Evolutionary conservation across 2,113 vertebrate genomes (phyloP), one percentile per base, ranked within the genome.

Genomic region (Dromas ardeola): DNA sequence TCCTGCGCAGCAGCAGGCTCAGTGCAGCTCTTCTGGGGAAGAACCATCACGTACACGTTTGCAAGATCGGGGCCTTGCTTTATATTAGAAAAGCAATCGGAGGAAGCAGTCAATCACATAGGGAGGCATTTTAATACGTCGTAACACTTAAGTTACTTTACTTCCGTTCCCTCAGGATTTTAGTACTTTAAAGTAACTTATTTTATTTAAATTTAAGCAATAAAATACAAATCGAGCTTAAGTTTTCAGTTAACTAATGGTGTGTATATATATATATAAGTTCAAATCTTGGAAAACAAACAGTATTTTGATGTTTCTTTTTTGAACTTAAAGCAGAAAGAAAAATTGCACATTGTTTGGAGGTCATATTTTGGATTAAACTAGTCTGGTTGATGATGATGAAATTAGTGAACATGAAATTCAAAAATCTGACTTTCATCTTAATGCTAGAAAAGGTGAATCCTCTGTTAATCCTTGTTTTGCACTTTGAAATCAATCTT

Each of bases 171-270:
- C 96, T 98, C 94, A 97, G 98, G 97, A 98, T 97, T 97, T 97
- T 96, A 98, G 91, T 98, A 97, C 97, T 98, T 97, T 93, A 88
- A 97, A 98, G 94, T 76, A 98, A 98, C 97, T 97, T 97, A 97
- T 98, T 98, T 98, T 97, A 98, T 98, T 98, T 98, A 98, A 97
- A 98, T 98, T 98, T 97, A 98, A 98, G 98, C 98, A 98, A 98
- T 98, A 98, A 97, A 98, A 92, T 97, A 97, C 71, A 81, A 93
- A 94, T 97, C 67, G 85, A 96, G 95, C 80, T 97, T 97, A 96
- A 95, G 84, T 97, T 98, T 98, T 97, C 95, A 96, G 96, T 98
- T 97, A 97, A 96, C 84, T 83, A 81, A 94, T 58, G 69, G 92
- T 81, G 50, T 91, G 87, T 78, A 16, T 97, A 1, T 96, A 69